Evolutionary conservation across 1,140 invertebrate genomes (phyloP), one percentile per base, ranked within the genome.

Genomic region (Potamilus streckersoni): DNA sequence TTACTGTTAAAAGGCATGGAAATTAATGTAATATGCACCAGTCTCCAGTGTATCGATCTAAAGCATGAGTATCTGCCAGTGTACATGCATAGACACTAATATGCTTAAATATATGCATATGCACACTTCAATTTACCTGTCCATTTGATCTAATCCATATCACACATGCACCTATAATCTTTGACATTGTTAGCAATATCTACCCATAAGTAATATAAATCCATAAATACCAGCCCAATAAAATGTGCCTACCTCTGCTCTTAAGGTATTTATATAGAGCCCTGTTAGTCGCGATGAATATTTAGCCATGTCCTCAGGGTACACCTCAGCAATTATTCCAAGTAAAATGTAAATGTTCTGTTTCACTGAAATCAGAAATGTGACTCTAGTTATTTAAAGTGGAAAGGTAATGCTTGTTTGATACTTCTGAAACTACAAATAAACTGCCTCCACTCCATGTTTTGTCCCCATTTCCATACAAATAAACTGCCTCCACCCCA

Each of bases 281-380:
- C 78, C 81, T 15, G 83, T 79, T 2, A 89, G 75, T 62, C 82
- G 78, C 17, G 83, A 79, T 17, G 84, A 80, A 79, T 89, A 86
- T 13, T 64, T 63, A 1, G 77, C 79, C 83, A 90, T 87, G 23
- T 82, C 57, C 67, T 88, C 86, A 57, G 89, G 89, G 70, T 85
- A 89, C 0, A 86, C 77, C 67, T 89, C 83, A 73, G 84, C 83
- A n/a, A 89, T 73, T 1, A 88, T 81, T 62, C 89, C 89, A 13
- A 90, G 82, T 2, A 90, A 69, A 65, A 83, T 74, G 73, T 86
- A 88, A 59, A 90, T 85, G 63, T 83, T 83, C 20, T 81, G 82
- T 77, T 84, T 86, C 65, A 90, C 88, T 90, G 69, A 63, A 84
- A 81, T 75, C 69, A 74, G 71, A 82, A 23, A 69, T 4, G 19